Evolutionary conservation across 1,140 invertebrate species (phyloP), one percentile per base, ranked within the genome.

Genomic region (Drosophila albomicans): DNA sequence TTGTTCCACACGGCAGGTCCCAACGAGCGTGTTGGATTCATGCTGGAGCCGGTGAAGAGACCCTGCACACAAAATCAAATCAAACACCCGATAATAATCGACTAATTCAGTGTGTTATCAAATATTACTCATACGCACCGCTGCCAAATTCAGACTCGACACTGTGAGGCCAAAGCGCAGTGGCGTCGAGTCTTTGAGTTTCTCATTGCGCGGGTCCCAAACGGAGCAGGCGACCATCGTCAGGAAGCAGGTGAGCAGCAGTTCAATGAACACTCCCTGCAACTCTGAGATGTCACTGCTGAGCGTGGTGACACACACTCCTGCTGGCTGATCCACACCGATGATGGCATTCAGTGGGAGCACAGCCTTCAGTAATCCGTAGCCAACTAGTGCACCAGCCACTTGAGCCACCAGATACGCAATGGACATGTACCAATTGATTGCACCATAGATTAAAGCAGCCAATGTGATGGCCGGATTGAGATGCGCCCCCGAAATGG

Each of bases 401-500:
- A 94, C 94, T 93, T 98, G 96, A 25, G 95, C 94, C 16, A 95
- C 78, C 3, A 97, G 93, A 91, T 97, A 98, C 0, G 96, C 92
- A 2, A 96, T 85, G 8, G 95, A 94, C 75, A 96, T 94, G 5
- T 94, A 91, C 6, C 97, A 82, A 15, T 95, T 95, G 38, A 91
- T 52, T 0, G 71, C 78, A 8, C 86, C 86, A 56, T 84, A 91
- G 5, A 90, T 73, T 13, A 96, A 90, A 1, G 97, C 94, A 1
- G 95, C 97, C 5, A 95, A 25, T 0, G 97, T 97, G 0, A 98
- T 96, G 0, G 97, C 97, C 0, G 97, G 97, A 93, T 98, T 98
- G 41, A 98, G 95, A 92, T 98, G 97, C 41, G 97, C 96, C 3
- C 98, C 98, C 51, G 96, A 97, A 1, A 98, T 94, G 67, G 97